These are phyloP conservation scores for Nephrotoma appendiculata DNA, from an alignment of 2,888 invertebrate species.

Conservation along the genomic window DNA sequence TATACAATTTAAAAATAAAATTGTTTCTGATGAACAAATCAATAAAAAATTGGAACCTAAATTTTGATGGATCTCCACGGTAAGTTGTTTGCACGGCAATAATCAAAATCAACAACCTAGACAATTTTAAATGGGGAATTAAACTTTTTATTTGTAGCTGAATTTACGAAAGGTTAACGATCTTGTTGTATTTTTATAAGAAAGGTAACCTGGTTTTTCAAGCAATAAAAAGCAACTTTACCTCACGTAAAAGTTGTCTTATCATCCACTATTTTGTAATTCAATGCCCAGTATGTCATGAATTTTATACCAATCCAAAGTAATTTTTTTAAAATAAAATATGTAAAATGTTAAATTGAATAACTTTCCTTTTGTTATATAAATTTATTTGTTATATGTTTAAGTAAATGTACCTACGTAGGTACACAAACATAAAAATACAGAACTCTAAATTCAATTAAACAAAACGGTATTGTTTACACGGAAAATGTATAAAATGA, in stretches of 20 bases:
- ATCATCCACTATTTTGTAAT: too few relatives aligned
- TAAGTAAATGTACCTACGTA: background rate
- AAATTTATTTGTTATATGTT: background rate
- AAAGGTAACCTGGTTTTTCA: too few relatives aligned
- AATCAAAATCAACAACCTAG: too few relatives aligned
- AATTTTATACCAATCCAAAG: background rate
- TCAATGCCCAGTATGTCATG: background rate
- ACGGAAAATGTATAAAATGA: background rate
- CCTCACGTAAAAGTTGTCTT: too few relatives aligned
- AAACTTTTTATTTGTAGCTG: background rate
- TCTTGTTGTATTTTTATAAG: too few relatives aligned
- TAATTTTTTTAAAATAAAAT: background rate
- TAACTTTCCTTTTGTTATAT: background rate
- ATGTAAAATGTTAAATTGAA: background rate
- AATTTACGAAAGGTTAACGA: background rate
- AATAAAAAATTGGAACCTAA: too few relatives aligned
- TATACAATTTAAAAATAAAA: background rate
- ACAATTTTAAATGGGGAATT: background rate
- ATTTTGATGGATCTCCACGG: too few relatives aligned
- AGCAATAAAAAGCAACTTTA: too few relatives aligned
- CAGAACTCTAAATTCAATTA: background rate
- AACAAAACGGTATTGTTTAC: background rate
- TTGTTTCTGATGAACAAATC: background rate
- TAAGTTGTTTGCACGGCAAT: too few relatives aligned
- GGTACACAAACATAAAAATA: background rate